Base-by-base conservation (phyloP, 2,113 vertebrate species). In the Gadus macrocephalus region DNA sequence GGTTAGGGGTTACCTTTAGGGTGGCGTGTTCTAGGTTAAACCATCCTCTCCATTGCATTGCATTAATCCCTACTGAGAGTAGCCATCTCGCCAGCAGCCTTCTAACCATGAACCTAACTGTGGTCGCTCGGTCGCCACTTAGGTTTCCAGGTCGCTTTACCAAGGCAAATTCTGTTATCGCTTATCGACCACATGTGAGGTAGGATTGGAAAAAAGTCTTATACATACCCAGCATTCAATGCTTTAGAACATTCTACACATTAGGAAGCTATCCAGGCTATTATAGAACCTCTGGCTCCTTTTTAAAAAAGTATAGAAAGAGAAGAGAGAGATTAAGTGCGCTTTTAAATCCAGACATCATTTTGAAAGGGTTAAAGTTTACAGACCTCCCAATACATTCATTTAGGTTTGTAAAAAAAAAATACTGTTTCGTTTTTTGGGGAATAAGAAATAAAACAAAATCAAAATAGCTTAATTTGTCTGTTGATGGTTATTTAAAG, bases 21-120 rank as follows among this genome's bases (percentile, higher is more conserved):
- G 95, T 92, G 94, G 91, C 94, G 94, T 92, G 93, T 92, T 94
- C 95, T 96, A 96, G 93, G 94, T 98, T 96, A 88, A 95, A 93
- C 91, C 95, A 95, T 96, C 95, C 95, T 96, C 90, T 91, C 91
- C 89, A 93, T 96, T 90, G 85, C 85, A 92, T 93, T 94, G 95
- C 93, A 95, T 93, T 96, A 96, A 90, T 95, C 96, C 95, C 94
- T 93, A 85, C 95, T 98, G 83, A 80, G 94, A 95, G 93, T 93
- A 94, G 92, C 91, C 94, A 93, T 80, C 93, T 93, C 94, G 93
- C 94, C 89, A 86, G 86, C 94, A 92, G 93, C 95, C 93, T 85
- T 84, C 77, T 83, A 83, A 86, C 93, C 94, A 94, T 93, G 95
- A 93, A 94, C 90, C 94, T 95, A 89, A 92, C 42, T 95, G 95